Evolutionary conservation across 1,140 invertebrate species (phyloP), one percentile per base, ranked within the genome.

Genomic region (silkworm (Bombyx mori)): DNA sequence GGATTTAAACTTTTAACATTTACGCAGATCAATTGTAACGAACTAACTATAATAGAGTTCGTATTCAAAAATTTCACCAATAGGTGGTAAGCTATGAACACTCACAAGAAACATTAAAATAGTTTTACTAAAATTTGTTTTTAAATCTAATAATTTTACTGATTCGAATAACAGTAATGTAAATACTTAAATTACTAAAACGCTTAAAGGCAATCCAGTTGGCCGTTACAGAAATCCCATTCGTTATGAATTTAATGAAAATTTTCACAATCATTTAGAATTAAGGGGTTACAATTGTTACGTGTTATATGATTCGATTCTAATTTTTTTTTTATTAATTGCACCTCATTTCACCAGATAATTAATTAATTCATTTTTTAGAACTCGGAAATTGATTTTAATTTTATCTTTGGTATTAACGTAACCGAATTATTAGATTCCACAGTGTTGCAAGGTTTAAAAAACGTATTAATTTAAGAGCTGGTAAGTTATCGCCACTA

Each of bases 1-100:
- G 79, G 75, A 82, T 78, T 84, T 77, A 83, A 84, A 86, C 68
- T 58, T 67, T 10, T 73, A 74, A 58, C 58, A 44, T 54, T 54
- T 7, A 22, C 8, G 26, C 26, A 51, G 22, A 22, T 51, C 42
- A 9, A 35, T 5, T 47, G 8, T 10, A 2, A 35, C 18, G 42
- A 51, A 51, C 42, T 51, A 35, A 50, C 49, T 35, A 35, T 6
- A 47, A 47, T 47, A 26, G 18, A 9, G 8, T 26, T 51, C 42
- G 42, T 51, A 18, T 35, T 35, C 5, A 8, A 35, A 26, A 35
- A 35, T 35, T 35, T 35, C 7, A 51, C n/a, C 10, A 51, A 35
- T 51, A 18, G 12, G 12, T 51, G 42, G 10, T 35, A 35, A 26
- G 26, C 45, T 54, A 45, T 26, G 43, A 44, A 22, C 10, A 54